These are phyloP conservation scores for Aramus guarauna DNA, from an alignment of 2,113 vertebrate genomes.

Conservation along the genomic window DNA sequence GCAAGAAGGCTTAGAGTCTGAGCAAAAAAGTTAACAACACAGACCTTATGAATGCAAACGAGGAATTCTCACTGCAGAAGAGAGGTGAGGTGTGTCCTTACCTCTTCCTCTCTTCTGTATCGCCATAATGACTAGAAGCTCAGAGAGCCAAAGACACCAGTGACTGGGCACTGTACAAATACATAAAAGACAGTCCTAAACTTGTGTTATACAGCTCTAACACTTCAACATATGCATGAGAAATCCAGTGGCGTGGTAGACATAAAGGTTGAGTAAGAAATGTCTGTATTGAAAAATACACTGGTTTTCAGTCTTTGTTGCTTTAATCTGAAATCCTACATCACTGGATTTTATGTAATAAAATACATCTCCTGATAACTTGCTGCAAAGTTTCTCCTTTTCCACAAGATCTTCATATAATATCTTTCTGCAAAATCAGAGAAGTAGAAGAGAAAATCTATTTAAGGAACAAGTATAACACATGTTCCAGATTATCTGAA, in stretches of 20 bases:
- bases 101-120: background rate
- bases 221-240: background rate
- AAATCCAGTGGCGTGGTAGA: background rate
- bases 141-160: background rate
- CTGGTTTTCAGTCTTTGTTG: background rate
- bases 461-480: background rate
- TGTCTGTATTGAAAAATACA: background rate
- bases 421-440: background rate
- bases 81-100: background rate
- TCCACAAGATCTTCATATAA: background rate
- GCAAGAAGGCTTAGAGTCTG: background rate
- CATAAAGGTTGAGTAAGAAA: background rate
- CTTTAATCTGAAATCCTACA: background rate
- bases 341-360: background rate
- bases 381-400: background rate
- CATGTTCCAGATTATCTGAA: constrained; percentile 2
- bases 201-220: background rate
- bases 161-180: background rate
- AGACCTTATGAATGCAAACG: background rate
- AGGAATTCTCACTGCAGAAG: background rate
- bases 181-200: background rate
- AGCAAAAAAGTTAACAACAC: background rate
- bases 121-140: background rate
- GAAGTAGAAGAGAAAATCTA: background rate
- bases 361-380: background rate